These are phyloP conservation scores for Diadophis punctatus DNA, from an alignment of 2,113 vertebrate species.

Conservation along the genomic window DNA sequence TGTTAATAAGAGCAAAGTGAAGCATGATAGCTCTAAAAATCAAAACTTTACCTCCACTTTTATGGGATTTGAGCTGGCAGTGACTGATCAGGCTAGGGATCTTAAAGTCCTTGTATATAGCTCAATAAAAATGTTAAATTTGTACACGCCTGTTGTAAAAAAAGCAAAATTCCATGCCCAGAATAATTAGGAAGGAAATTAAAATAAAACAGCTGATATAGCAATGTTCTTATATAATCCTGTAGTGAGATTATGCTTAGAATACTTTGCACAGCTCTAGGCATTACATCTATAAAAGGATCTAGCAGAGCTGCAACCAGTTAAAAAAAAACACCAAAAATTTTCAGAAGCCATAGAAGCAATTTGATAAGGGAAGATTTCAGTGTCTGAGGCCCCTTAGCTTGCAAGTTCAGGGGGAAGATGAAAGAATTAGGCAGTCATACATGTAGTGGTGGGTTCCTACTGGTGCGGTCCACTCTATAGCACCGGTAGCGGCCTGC, in stretches of 20 bases:
- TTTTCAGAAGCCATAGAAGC: not conserved
- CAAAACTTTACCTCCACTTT: not conserved
- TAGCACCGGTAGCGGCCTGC: too few relatives aligned
- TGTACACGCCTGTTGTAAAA: not conserved
- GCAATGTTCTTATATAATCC: not conserved
- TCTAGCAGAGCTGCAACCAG: not conserved
- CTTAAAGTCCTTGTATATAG: not conserved
- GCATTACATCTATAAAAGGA: not conserved
- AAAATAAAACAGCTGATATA: not conserved
- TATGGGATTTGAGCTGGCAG: not conserved
- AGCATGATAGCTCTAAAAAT: not conserved
- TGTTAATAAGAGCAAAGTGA: not conserved
- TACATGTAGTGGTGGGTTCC: too few relatives aligned
- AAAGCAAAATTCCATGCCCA: not conserved
- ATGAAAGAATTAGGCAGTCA: not conserved
- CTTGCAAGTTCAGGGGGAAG: not conserved
- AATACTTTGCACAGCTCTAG: not conserved
- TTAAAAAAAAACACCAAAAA: not conserved
- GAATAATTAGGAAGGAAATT: not conserved
- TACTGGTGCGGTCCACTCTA: too few relatives aligned
- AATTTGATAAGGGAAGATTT: not conserved
- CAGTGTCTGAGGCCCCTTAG: not conserved
- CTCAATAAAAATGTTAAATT: not conserved
- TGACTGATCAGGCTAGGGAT: not conserved
- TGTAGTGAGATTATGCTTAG: not conserved